Evolutionary conservation across 92 coral and sea anemone genomes (phyloP), one percentile per base, ranked within the genome.

Genomic region (Metridium senile): DNA sequence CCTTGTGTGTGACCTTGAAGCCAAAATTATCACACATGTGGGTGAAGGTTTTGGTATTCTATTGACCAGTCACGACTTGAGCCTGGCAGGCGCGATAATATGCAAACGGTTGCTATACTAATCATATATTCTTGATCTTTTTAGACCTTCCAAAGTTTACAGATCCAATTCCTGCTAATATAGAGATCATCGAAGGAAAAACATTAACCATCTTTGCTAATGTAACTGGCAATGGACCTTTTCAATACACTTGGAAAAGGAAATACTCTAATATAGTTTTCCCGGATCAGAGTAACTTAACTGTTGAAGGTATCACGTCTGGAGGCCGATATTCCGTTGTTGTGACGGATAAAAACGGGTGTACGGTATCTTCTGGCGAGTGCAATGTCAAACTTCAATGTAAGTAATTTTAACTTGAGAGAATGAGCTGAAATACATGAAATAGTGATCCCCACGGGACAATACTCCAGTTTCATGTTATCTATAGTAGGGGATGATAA

Each of bases 401-500:
- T 39, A 13, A 39, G 49, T 39, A 39, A 13, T 39, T 39, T 39
- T 39, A 39, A 39, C 49, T n/a, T n/a, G n/a, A n/a, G n/a, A n/a
- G n/a, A n/a, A n/a, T n/a, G n/a, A n/a, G n/a, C n/a, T n/a, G n/a
- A n/a, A n/a, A n/a, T n/a, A n/a, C n/a, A n/a, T n/a, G n/a, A n/a
- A n/a, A n/a, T n/a, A n/a, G n/a, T n/a, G n/a, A n/a, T n/a, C n/a
- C n/a, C n/a, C n/a, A n/a, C n/a, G n/a, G n/a, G n/a, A n/a, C n/a
- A n/a, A n/a, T n/a, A n/a, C n/a, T n/a, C n/a, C n/a, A n/a, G n/a
- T n/a, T n/a, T n/a, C n/a, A n/a, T n/a, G n/a, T n/a, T n/a, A n/a
- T 45, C 51, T 45, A 7, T 7, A 45, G 51, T 16, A 45, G 51
- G 51, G 68, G 68, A 62, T 62, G 68, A 32, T 62, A 62, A 26